Conservation (phyloP, 2,113 vertebrate genomes). For the Mesocricetus auratus region DNA sequence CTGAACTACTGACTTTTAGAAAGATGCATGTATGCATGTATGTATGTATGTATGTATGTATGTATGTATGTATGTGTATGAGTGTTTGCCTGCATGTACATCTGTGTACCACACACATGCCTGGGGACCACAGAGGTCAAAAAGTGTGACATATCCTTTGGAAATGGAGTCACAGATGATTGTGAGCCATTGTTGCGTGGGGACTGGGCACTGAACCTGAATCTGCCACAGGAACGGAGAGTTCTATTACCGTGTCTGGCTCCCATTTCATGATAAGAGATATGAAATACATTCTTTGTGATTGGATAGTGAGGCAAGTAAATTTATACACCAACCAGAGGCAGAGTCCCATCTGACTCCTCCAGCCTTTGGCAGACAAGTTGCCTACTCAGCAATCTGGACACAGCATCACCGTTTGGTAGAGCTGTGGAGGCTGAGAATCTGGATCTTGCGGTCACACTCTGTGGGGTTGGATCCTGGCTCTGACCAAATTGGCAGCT, state of each 20-base stretch:
- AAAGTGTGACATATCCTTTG: neutral
- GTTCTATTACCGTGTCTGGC: neutral
- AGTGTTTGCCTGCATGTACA: neutral
- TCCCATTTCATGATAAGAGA: neutral
- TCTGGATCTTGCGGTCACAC: neutral
- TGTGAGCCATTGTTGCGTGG: neutral
- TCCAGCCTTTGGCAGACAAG: neutral
- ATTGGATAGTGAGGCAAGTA: conserved; percentile 5
- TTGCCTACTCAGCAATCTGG: neutral
- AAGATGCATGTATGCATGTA: too few relatives aligned
- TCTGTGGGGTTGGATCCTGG: neutral
- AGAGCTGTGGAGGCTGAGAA: neutral
- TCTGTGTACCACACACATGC: neutral
- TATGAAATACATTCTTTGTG: conserved; percentile 26
- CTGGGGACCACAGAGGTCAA: neutral
- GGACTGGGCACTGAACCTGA: neutral
- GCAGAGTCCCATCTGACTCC: neutral
- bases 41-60: too few relatives aligned
- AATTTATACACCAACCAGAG: neutral
- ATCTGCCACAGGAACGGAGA: neutral
- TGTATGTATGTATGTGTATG: neutral
- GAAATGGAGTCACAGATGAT: neutral
- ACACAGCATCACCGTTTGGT: neutral
- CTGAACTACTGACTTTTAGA: neutral
- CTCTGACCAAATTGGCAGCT: conserved; percentile 13